Evolutionary conservation across 2,113 vertebrate genomes (phyloP).

Genomic region (Phrynosoma blainvillii): DNA sequence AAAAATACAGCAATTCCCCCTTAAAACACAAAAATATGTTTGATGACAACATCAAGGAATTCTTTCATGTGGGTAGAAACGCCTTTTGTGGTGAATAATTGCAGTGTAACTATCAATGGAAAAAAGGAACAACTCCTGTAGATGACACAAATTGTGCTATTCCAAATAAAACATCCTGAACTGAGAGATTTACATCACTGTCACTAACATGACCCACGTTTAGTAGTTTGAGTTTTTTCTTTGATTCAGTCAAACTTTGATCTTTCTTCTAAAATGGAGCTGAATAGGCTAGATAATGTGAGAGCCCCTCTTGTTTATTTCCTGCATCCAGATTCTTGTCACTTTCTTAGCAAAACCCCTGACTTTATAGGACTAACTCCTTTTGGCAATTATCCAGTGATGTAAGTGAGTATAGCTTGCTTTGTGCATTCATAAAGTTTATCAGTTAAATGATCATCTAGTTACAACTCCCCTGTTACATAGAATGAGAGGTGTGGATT

Average conservation of each 20-base stretch:
- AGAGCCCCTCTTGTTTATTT: background rate
- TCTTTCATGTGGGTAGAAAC: background rate
- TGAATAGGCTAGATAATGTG: background rate
- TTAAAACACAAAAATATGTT: background rate
- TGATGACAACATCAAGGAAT: background rate
- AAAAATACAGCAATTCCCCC: no score
- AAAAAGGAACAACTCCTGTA: background rate
- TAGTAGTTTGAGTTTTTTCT: no score
- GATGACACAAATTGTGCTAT: background rate
- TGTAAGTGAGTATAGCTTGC: background rate
- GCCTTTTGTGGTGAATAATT: background rate
- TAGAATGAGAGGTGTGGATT: background rate
- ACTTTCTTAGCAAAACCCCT: background rate
- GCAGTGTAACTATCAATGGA: background rate
- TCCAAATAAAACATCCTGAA: background rate
- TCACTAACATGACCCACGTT: no score
- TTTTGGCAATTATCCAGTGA: background rate
- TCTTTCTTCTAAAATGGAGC: background rate
- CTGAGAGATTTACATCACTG: background rate
- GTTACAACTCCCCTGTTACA: background rate
- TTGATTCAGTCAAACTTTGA: background rate
- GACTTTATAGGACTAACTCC: background rate
- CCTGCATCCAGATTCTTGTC: background rate
- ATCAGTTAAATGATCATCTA: background rate
- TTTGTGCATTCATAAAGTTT: background rate